Evolutionary conservation across 2,888 invertebrate genomes (phyloP).

Genomic region (Caenorhabditis sulstoni): DNA sequence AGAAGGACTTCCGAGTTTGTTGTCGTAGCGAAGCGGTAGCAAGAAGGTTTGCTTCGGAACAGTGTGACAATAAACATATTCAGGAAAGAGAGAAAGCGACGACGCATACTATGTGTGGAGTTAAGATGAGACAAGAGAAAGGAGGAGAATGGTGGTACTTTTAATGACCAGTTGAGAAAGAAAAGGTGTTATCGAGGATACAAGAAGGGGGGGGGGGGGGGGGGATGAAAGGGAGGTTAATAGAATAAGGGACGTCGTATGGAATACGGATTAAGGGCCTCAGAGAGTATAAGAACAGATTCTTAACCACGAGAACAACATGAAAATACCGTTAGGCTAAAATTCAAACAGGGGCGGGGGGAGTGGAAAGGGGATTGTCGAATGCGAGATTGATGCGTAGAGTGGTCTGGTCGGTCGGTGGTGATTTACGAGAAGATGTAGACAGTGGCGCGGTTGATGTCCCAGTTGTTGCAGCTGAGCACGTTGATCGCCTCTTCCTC

Average conservation of each 20-base stretch:
- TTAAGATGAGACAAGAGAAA: background rate
- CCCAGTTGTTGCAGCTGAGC: constrained; percentile 75
- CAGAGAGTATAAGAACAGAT: background rate
- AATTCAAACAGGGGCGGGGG: background rate
- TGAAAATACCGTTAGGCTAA: background rate
- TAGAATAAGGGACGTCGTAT: background rate
- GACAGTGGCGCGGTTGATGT: constrained; percentile 73
- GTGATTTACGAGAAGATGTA: constrained; percentile 71
- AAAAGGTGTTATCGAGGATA: background rate
- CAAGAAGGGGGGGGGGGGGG: background rate
- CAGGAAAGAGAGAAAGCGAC: background rate
- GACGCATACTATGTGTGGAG: background rate
- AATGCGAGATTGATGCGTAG: background rate
- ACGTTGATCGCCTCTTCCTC: constrained; percentile 82
- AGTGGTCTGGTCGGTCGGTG: background rate
- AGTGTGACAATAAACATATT: background rate
- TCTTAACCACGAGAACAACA: too few relatives aligned
- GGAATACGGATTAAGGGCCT: background rate
- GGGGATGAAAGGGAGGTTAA: background rate
- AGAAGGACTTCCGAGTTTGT: background rate
- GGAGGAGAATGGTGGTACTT: too few relatives aligned
- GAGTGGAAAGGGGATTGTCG: background rate
- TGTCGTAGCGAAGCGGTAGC: too few relatives aligned
- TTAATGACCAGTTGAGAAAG: too few relatives aligned
- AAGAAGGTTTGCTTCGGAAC: too few relatives aligned